Evolutionary conservation across 92 coral and sea anemone genomes (phyloP), one percentile per base, ranked within the genome.

Genomic region (Actinernus sp.): DNA sequence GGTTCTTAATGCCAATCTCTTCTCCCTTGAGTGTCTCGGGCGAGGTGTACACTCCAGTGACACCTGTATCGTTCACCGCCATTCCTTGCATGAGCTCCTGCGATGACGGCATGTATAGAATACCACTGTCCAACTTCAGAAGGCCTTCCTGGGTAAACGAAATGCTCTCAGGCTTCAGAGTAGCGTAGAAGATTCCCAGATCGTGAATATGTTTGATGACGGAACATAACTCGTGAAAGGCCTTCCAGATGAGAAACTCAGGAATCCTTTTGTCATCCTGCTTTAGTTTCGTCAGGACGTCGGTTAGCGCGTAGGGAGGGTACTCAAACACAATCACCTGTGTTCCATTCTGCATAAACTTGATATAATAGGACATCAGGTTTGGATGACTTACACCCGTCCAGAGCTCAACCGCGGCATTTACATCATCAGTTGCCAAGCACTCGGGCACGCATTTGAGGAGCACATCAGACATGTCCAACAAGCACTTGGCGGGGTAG

Each of bases 401-500:
- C 99, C 99, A 95, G 2, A 51, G 49, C 21, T 95, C 93, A 72
- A 88, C 83, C 4, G 88, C 76, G 56, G 75, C 49, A 38, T 75
- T 67, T 3, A 91, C 71, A n/a, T 83, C 89, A 1, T 88, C 95
- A 20, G 60, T 79, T 13, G 60, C 80, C 60, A 91, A 65, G 26
- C 81, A 68, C 55, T 85, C 92, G 0, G 92, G 95, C 29, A 95
- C 73, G 24, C 93, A 92, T 38, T 95, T 95, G 13, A 95, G 51
- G 38, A 95, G 34, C 5, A 95, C 97, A 47, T 92, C 93, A 0
- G 97, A 85, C 85, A 83, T 91, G 62, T 95, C 99, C 17, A 95
- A 82, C 20, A 95, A 85, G 30, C 99, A 95, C 77, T 95, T 92
- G 8, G 95, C 99, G 0, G 99, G 99, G 66, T 95, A 95, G 10